These are phyloP conservation scores for Scaptomyza tumidula DNA, from an alignment of 2,888 invertebrate species.

Conservation along the genomic window DNA sequence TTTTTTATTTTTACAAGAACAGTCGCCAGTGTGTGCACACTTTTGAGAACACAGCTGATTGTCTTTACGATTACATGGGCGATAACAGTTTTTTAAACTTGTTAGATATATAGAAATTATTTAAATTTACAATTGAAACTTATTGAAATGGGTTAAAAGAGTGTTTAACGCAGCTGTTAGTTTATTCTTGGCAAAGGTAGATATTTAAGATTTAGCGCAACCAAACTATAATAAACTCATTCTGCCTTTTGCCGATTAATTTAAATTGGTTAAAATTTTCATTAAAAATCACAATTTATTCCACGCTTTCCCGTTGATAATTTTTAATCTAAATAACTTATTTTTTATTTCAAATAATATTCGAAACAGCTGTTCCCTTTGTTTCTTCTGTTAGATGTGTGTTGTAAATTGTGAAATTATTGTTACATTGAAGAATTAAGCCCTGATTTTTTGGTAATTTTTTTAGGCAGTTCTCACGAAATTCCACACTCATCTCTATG, in stretches of 20 bases:
- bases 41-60: conserved; percentile 32
- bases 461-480: too few species aligned
- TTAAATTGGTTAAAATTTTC: neutral
- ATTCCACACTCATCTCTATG: too few species aligned
- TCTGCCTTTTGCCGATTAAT: conserved; percentile 11
- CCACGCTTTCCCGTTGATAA: neutral
- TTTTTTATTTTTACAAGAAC: conserved; percentile 30
- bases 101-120: neutral
- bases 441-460: neutral
- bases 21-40: conserved; percentile 39
- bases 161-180: neutral
- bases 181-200: neutral
- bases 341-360: neutral
- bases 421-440: neutral
- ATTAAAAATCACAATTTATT: neutral
- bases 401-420: neutral
- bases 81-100: neutral
- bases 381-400: neutral
- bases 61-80: neutral
- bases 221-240: neutral
- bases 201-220: neutral
- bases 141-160: neutral
- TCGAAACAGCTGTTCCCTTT: conserved; percentile 1
- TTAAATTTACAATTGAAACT: neutral
- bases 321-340: neutral